Evolutionary conservation across 1,140 invertebrate genomes (phyloP).

Genomic region (Heliconius melpomene): DNA sequence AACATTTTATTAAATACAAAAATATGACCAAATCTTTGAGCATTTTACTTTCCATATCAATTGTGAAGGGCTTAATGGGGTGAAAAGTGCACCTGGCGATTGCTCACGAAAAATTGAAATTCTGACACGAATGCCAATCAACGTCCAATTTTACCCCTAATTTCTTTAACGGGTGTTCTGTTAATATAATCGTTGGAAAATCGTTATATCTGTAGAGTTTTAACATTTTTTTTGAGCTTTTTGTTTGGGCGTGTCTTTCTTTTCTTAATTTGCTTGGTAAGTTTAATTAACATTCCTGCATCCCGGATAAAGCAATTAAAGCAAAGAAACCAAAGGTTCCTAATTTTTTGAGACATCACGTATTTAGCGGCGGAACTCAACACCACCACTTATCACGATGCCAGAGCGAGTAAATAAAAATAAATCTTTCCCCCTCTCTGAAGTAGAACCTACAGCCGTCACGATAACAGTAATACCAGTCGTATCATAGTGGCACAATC

Average conservation of each 20-base stretch:
- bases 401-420: no score
- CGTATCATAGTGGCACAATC: no score
- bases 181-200: neutral
- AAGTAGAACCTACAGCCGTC: no score
- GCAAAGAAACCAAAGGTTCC: no score
- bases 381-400: no score
- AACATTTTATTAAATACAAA: neutral
- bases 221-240: neutral
- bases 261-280: neutral
- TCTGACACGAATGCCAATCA: conserved; percentile 4
- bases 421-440: no score
- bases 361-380: no score
- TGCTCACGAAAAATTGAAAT: conserved; percentile 6
- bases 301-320: no score
- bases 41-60: neutral
- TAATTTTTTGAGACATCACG: no score
- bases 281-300: neutral
- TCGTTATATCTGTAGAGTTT: neutral
- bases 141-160: neutral
- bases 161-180: neutral
- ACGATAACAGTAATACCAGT: no score
- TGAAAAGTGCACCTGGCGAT: conserved; percentile 6
- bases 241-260: neutral
- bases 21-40: neutral
- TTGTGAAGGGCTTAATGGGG: neutral